A percentile compares a stretch with the other conserved stretches of the same genome.
Conservation (phyloP, 2,888 invertebrate species). For the Melitaea athalia region DNA sequence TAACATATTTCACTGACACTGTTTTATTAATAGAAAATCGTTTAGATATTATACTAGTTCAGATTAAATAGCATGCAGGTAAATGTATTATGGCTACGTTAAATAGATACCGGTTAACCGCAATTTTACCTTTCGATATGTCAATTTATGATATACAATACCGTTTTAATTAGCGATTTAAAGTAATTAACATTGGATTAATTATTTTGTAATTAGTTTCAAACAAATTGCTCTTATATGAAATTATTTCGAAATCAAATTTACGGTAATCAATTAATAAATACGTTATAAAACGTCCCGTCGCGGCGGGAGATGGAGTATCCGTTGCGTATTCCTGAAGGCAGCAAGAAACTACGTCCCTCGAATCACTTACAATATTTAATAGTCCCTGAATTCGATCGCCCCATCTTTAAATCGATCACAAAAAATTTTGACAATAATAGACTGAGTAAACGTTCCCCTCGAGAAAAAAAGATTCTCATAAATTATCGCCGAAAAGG, state of each 20-base stretch:
- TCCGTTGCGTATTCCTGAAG: not conserved
- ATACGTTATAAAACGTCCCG: not conserved
- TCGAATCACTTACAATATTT: constrained; percentile 33
- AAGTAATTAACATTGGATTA: constrained; percentile 33
- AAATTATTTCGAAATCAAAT: constrained; percentile 10
- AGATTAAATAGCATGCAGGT: constrained; percentile 53
- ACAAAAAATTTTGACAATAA: constrained; percentile 73
- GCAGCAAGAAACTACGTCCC: constrained; percentile 10
- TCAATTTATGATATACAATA: constrained; percentile 35
- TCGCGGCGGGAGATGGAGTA: not conserved
- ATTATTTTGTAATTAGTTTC: constrained; percentile 23
- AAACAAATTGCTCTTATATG: constrained; percentile 6
- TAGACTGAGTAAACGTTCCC: constrained; percentile 77
- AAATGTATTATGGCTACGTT: constrained; percentile 48
- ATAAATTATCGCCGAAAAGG: constrained; percentile 82
- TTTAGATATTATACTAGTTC: not conserved
- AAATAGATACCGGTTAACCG: constrained; percentile 51
- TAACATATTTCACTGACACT: not conserved
- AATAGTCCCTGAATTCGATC: constrained; percentile 47
- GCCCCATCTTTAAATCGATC: constrained; percentile 60
- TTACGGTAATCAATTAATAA: not conserved
- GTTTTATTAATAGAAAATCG: not conserved
- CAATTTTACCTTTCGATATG: constrained; percentile 42
- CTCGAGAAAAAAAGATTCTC: constrained; percentile 67
- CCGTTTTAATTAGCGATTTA: constrained; percentile 28